phyloP scores from a whole-genome alignment of 2,888 invertebrate genomes.

The Cantharis nigra region DNA sequence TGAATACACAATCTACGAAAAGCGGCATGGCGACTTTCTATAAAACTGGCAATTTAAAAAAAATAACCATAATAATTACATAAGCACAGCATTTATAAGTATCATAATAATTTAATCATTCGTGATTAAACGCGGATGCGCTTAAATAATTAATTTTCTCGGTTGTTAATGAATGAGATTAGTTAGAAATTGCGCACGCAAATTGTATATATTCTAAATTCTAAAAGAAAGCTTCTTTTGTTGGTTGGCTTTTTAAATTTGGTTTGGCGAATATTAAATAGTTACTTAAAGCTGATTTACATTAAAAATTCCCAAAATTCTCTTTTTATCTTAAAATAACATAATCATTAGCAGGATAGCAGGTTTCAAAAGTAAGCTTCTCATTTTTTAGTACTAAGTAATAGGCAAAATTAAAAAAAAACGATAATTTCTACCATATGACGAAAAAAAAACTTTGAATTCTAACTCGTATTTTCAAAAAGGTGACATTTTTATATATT shows the following conservation, averaged over 20 bases:
- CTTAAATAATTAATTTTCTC: neutral
- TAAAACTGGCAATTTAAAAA: neutral
- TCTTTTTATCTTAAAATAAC: no score
- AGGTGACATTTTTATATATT: neutral
- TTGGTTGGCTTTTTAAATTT: neutral
- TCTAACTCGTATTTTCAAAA: neutral
- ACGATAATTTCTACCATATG: neutral
- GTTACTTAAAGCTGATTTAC: no score
- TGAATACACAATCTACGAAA: constrained; percentile 6
- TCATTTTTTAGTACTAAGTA: no score
- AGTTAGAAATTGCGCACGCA: neutral
- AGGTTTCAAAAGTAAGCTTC: no score
- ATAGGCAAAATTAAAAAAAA: no score
- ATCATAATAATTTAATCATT: neutral
- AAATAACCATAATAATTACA: neutral
- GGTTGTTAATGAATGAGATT: neutral
- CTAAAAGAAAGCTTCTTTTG: neutral
- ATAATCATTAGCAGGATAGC: no score
- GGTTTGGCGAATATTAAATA: no score
- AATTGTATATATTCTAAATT: neutral
- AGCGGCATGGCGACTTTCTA: constrained; percentile 17
- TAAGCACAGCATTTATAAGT: neutral
- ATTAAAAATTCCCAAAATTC: no score
- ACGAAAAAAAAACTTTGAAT: neutral
- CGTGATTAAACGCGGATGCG: neutral